Evolutionary conservation across 2,797 vertebrate genomes (phyloP).

Genomic region (Rhinatrema bivittatum): DNA sequence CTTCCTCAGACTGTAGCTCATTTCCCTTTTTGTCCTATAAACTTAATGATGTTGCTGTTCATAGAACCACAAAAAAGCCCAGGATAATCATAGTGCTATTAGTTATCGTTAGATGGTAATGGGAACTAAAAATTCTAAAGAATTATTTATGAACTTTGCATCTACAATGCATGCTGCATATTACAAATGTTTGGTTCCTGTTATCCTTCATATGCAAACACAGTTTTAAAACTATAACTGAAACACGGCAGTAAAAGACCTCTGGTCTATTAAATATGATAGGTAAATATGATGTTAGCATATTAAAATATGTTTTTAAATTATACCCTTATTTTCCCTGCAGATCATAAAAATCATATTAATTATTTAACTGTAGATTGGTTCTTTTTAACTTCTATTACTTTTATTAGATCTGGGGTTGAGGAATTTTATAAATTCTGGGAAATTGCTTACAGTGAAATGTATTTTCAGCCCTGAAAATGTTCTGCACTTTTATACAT

Average conservation of each 20-base stretch:
- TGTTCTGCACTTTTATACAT: too few relatives aligned
- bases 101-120: slow-evolving; percentile 33
- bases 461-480: too few relatives aligned
- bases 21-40: slow-evolving; percentile 3
- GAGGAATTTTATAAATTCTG: background rate
- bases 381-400: background rate
- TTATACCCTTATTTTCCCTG: background rate
- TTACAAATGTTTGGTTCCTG: slow-evolving; percentile 9
- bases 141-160: slow-evolving; percentile 4
- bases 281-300: background rate
- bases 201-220: background rate
- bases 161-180: slow-evolving; percentile 11
- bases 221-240: slow-evolving; percentile 8
- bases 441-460: slow-evolving; percentile 17
- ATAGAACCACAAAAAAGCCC: slow-evolving; percentile 7
- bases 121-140: slow-evolving; percentile 22
- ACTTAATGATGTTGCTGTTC: slow-evolving; percentile 29
- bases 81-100: slow-evolving; percentile 31
- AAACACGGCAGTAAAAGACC: background rate
- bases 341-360: too few relatives aligned
- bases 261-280: background rate
- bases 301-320: background rate
- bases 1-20: background rate
- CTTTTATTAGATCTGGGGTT: background rate
- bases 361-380: background rate